Evolutionary conservation across 2,888 invertebrate species (phyloP).

Genomic region (Parnassius smintheus): DNA sequence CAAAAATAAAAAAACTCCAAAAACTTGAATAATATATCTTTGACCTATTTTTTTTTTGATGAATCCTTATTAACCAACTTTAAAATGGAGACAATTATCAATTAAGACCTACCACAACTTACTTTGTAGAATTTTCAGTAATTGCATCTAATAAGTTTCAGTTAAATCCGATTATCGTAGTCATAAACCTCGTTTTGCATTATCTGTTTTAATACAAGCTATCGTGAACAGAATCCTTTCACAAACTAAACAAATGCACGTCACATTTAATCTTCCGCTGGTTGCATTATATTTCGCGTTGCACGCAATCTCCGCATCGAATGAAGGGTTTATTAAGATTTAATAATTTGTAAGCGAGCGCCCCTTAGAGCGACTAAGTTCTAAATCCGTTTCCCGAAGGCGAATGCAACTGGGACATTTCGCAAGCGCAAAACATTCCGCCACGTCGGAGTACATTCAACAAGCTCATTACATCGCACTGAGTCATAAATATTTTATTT

Average conservation of each 20-base stretch:
- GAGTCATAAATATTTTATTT: constrained; percentile 1
- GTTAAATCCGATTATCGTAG: no score
- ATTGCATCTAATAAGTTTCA: no score
- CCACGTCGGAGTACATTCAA: constrained; percentile 18
- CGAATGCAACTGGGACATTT: constrained; percentile 35
- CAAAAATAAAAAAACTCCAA: no score
- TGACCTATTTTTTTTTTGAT: constrained; percentile 6
- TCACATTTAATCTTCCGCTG: constrained; percentile 41
- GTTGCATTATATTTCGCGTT: constrained; percentile 44
- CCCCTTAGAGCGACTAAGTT: constrained; percentile 41
- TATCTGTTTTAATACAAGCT: background rate
- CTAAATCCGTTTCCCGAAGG: constrained; percentile 63
- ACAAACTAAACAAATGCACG: constrained; percentile 17
- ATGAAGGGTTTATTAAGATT: constrained; percentile 42
- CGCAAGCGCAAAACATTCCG: constrained; percentile 40
- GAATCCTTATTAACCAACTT: no score
- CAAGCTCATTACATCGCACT: constrained; percentile 11
- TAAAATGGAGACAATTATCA: no score
- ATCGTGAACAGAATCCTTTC: constrained; percentile 2
- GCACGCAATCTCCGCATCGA: constrained; percentile 40
- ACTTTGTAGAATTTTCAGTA: no score
- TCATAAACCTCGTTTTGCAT: no score
- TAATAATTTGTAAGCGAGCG: constrained; percentile 42
- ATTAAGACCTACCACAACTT: no score
- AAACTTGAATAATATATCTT: constrained; percentile 12